Evolutionary conservation across 2,113 vertebrate species (phyloP), one percentile per base, ranked within the genome.

Genomic region (Spheniscus mendiculus): DNA sequence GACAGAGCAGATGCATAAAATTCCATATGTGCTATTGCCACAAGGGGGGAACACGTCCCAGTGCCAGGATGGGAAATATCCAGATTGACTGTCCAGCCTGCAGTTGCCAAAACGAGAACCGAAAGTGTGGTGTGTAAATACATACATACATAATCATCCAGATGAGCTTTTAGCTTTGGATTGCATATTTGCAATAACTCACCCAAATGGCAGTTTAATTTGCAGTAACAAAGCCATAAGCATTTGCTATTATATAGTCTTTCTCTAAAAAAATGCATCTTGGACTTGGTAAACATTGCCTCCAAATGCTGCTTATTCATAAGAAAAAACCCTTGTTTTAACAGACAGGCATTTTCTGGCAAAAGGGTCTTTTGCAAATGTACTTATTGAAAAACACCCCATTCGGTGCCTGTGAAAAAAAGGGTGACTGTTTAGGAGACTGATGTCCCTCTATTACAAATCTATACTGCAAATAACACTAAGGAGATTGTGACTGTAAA

Each of bases 1-100:
- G 77, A 83, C 84, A 89, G 89, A 95, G 73, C 26, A 96, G 95
- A 89, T 38, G 77, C 6, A 3, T 70, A 87, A 94, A 93, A 94
- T 94, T 95, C 91, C 87, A 40, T 92, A 80, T 95, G 87, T 93
- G 62, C 20, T 89, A 18, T 74, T 95, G 89, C 73, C 93, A 95
- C 91, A 87, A 85, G 53, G 12, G 32, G 63, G 66, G 36, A 95
- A 91, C 40, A 67, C 0, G 4, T 82, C 53, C 70, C 62, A 44
- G 53, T 90, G 89, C 87, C 93, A 90, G 84, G 55, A 42, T 83
- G 62, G 83, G 94, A 95, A 93, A 69, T 77, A 87, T 42, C 58
- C 40, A 19, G 49, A 74, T 87, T 91, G 89, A 80, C 40, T 1
- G 15, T 87, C 73, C 81, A 80, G 34, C 12, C 45, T 58, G 17